A percentile compares a stretch with the other conserved stretches of the same genome.
These are phyloP conservation scores for Drosophila biarmipes DNA, from an alignment of 1,140 invertebrate species.

Conservation along the genomic window DNA sequence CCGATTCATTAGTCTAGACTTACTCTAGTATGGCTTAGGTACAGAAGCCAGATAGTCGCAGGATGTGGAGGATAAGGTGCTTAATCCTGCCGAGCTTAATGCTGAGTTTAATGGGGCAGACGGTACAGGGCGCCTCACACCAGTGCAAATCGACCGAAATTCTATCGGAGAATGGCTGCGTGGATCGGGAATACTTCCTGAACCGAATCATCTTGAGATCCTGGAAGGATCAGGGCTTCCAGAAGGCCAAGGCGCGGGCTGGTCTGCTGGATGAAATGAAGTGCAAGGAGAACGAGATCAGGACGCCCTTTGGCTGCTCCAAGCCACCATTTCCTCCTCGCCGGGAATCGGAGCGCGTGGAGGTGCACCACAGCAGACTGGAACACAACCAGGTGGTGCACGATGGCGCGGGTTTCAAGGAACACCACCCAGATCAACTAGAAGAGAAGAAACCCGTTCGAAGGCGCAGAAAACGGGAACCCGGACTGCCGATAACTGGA, in stretches of 20 bases:
- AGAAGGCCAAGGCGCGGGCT: neutral
- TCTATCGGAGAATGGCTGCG: constrained; percentile 27
- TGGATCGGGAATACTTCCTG: constrained; percentile 17
- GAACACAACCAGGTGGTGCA: neutral
- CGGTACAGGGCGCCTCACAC: neutral
- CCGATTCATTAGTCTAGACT: neutral
- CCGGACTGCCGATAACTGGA: neutral
- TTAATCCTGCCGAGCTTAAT: neutral
- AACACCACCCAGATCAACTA: neutral
- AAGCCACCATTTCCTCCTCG: neutral
- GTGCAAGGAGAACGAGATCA: constrained; percentile 22
- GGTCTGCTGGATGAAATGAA: neutral
- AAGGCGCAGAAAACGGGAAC: too few relatives aligned
- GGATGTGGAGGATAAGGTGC: neutral
- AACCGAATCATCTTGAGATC: neutral
- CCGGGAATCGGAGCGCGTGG: neutral
- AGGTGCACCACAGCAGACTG: constrained; percentile 6
- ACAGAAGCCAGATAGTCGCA: neutral
- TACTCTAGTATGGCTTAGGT: neutral
- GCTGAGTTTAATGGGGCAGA: neutral
- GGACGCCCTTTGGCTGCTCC: constrained; percentile 23
- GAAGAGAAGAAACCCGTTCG: neutral
- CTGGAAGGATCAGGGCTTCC: constrained; percentile 29
- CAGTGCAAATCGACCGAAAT: constrained; percentile 27
- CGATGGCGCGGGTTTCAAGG: neutral